A percentile compares a stretch with the other conserved stretches of the same genome.
Conservation (phyloP, 1,140 invertebrate species). For the Zaprionus tsacasi region DNA sequence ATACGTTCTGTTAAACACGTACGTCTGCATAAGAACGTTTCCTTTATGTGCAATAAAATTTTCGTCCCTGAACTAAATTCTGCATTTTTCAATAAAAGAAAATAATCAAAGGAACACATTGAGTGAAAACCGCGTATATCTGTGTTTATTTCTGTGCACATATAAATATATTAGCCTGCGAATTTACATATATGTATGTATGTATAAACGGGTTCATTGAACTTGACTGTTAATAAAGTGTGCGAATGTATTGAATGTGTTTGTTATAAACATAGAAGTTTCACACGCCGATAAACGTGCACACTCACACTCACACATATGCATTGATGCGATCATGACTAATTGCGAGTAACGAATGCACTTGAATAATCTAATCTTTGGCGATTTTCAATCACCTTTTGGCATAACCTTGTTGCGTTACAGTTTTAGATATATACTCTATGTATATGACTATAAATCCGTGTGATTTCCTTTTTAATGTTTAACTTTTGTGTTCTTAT, state of each 20-base stretch:
- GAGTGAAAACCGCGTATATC: not conserved
- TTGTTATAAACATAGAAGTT: conserved; percentile 4
- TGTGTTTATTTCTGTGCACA: not conserved
- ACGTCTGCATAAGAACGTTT: not conserved
- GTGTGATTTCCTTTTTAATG: not conserved
- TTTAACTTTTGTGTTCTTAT: not conserved
- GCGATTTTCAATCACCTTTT: not conserved
- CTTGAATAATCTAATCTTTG: conserved; percentile 1
- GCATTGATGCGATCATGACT: not conserved
- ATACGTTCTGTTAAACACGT: not conserved
- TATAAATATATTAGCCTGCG: not conserved
- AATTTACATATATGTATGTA: not conserved
- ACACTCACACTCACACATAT: not conserved
- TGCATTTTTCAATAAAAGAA: not conserved
- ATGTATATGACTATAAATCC: not conserved
- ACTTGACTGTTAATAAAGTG: not conserved
- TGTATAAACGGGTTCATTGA: not conserved
- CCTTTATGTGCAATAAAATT: not conserved
- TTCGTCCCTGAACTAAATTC: conserved; percentile 1
- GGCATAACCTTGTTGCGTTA: not conserved
- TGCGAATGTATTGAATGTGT: not conserved
- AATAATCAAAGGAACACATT: not conserved
- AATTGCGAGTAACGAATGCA: not conserved
- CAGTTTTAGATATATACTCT: not conserved
- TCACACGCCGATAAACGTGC: not conserved